Conservation (phyloP, 1,140 invertebrate species). For the Temnothorax longispinosus region DNA sequence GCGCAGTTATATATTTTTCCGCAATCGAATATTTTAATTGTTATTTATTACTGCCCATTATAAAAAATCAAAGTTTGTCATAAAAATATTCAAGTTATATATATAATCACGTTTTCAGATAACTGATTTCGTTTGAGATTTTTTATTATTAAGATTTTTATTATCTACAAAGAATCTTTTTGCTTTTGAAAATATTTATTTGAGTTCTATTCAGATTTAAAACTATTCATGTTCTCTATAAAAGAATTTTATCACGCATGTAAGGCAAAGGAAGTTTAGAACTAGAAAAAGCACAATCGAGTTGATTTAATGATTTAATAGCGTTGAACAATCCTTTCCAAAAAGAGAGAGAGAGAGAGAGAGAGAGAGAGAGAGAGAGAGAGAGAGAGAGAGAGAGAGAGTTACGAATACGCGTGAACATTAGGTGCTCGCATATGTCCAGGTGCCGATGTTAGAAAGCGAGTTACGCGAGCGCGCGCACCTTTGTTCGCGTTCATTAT, state of each 20-base stretch:
- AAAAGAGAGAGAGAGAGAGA: not conserved
- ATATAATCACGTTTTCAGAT: not conserved
- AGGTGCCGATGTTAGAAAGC: slow-evolving; percentile 72
- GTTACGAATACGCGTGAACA: slow-evolving; percentile 5
- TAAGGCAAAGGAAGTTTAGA: not conserved
- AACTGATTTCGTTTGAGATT: not conserved
- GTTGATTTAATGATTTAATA: slow-evolving; percentile 21
- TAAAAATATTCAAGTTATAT: not conserved
- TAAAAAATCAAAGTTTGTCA: not conserved
- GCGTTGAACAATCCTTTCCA: slow-evolving; percentile 24
- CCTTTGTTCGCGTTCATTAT: slow-evolving; percentile 70
- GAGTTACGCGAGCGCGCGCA: slow-evolving; percentile 72
- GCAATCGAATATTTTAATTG: not conserved
- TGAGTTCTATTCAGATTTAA: not conserved
- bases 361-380: slow-evolving; percentile 11
- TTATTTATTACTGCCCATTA: not conserved
- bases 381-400: not conserved
- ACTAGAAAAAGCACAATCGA: not conserved
- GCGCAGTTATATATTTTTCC: not conserved
- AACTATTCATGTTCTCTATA: not conserved
- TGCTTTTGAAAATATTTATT: not conserved
- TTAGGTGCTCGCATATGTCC: slow-evolving; percentile 47
- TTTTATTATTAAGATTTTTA: not conserved
- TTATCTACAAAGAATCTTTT: not conserved
- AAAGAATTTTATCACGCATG: not conserved